A percentile compares a stretch with the other conserved stretches of the same genome.
These are phyloP conservation scores for Umimayanthus kanabou DNA, from an alignment of 92 coral and sea anemone genomes.

Conservation along the genomic window DNA sequence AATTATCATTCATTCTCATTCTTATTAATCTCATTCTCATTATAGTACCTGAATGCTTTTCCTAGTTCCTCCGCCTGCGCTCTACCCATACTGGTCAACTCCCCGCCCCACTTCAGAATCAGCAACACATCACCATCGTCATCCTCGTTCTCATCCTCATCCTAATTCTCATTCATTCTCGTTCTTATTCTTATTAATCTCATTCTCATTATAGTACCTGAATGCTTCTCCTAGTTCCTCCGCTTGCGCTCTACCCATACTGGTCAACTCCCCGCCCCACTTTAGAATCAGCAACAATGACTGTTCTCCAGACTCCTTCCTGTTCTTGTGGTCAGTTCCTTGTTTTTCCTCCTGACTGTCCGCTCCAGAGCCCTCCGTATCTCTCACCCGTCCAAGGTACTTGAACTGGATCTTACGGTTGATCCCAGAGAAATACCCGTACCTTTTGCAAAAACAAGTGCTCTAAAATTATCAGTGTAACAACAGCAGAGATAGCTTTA, in stretches of 20 bases:
- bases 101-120: too few relatives aligned
- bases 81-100: constrained; percentile 30
- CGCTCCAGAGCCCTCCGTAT: constrained; percentile 44
- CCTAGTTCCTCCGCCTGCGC: background rate
- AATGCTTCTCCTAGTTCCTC: too few relatives aligned
- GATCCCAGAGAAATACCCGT: constrained; percentile 62
- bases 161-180: too few relatives aligned
- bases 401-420: constrained; percentile 62
- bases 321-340: background rate
- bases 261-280: constrained; percentile 66
- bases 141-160: too few relatives aligned
- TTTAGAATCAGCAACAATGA: constrained; percentile 55
- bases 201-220: too few relatives aligned
- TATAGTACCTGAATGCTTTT: too few relatives aligned
- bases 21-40: too few relatives aligned
- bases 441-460: constrained; percentile 25
- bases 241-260: constrained; percentile 45
- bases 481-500: too few relatives aligned
- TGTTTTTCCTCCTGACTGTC: constrained; percentile 41
- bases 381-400: constrained; percentile 45
- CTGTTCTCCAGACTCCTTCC: constrained; percentile 27
- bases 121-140: too few relatives aligned
- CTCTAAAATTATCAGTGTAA: too few relatives aligned
- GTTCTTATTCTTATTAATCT: too few relatives aligned
- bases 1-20: too few relatives aligned